These are phyloP conservation scores for Pseudochirops cupreus DNA, from an alignment of 2,797 vertebrate genomes.

Conservation along the genomic window DNA sequence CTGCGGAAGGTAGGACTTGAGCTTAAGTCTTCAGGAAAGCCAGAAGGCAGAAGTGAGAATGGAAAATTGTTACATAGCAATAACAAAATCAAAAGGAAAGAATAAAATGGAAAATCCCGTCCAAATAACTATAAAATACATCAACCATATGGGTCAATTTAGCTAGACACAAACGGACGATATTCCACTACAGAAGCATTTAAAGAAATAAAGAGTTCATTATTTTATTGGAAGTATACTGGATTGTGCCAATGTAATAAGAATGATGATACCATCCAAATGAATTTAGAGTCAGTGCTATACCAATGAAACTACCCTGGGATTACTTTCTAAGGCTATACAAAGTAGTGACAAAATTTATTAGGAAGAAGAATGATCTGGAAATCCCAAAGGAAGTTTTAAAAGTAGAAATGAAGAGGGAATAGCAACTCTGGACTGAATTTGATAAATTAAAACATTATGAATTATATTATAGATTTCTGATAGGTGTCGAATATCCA, in stretches of 20 bases:
- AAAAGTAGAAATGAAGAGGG: not conserved
- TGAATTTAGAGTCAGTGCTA: not conserved
- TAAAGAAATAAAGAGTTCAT: not conserved
- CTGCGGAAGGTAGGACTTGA: not conserved
- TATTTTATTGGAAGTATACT: not conserved
- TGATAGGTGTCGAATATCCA: not conserved
- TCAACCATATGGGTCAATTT: not conserved
- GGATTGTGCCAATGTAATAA: not conserved
- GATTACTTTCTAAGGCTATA: not conserved
- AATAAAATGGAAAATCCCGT: not conserved
- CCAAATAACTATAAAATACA: not conserved
- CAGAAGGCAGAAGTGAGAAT: not conserved
- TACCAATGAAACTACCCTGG: not conserved
- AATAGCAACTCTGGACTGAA: not conserved
- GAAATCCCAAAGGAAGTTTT: not conserved
- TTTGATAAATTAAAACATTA: not conserved
- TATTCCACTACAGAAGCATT: not conserved
- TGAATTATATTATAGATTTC: not conserved
- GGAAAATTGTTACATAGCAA: not conserved
- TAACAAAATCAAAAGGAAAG: not conserved
- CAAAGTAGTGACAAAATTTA: not conserved
- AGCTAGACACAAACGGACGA: not conserved
- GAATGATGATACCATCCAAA: not conserved
- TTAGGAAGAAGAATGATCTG: not conserved
- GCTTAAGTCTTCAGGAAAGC: not conserved